Conservation (phyloP, 2,888 invertebrate species). For the Thysanoteuthis rhombus region DNA sequence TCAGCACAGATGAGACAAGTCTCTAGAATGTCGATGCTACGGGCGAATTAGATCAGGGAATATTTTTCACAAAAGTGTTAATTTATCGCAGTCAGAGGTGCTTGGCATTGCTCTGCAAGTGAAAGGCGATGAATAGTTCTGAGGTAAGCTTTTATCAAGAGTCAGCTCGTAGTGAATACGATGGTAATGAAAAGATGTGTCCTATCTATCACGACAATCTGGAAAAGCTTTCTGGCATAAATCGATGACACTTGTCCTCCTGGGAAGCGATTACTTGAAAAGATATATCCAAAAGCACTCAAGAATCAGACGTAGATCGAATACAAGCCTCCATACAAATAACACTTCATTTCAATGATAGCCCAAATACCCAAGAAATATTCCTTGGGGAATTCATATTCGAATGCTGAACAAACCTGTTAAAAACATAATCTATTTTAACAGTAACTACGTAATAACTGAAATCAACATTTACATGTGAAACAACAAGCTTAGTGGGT, state of each 20-base stretch:
- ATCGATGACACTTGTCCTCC: slow-evolving; percentile 39
- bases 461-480: no score
- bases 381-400: no score
- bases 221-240: slow-evolving; percentile 38
- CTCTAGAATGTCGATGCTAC: slow-evolving; percentile 33
- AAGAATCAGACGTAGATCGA: no score
- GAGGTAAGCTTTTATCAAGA: background rate
- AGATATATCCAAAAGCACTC: no score
- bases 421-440: no score
- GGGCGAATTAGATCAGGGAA: slow-evolving; percentile 34
- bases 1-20: slow-evolving; percentile 32
- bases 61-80: background rate
- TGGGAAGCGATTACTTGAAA: slow-evolving; percentile 49
- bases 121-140: background rate
- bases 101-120: slow-evolving; percentile 22
- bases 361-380: no score
- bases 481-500: no score
- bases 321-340: no score
- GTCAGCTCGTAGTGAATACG: slow-evolving; percentile 31
- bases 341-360: no score
- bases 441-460: no score
- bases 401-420: no score
- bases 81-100: slow-evolving; percentile 22
- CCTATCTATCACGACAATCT: slow-evolving; percentile 41
- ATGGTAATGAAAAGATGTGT: slow-evolving; percentile 47